Conservation (phyloP, 2,797 vertebrate genomes). For the Rhincodon typus region DNA sequence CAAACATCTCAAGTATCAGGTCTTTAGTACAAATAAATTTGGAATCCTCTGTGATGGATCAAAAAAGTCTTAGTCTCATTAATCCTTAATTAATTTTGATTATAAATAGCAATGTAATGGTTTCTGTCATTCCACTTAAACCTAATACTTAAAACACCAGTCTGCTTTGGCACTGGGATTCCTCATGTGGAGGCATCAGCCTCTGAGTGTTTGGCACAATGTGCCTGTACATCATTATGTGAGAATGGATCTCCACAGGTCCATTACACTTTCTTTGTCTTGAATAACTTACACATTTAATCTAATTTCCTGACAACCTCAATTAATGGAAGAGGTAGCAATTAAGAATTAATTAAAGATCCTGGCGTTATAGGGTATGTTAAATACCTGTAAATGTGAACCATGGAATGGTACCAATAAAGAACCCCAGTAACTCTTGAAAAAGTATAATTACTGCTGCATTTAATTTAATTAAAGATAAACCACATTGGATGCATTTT, state of each 20-base stretch:
- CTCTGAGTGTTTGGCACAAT: constrained; percentile 37
- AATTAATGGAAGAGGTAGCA: constrained; percentile 38
- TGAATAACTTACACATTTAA: constrained; percentile 38
- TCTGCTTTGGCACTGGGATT: constrained; percentile 33
- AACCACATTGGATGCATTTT: constrained; percentile 14
- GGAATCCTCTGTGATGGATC: too few relatives aligned
- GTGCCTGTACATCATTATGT: constrained; percentile 38
- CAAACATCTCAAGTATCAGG: background rate
- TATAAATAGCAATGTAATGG: constrained; percentile 33
- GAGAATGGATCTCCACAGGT: constrained; percentile 37
- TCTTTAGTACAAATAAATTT: background rate
- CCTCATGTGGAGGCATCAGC: constrained; percentile 35
- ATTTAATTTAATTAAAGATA: constrained; percentile 34
- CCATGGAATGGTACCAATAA: constrained; percentile 36
- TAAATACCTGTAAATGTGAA: constrained; percentile 35
- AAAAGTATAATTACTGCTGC: constrained; percentile 34
- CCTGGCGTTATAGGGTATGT: constrained; percentile 36
- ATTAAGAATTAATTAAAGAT: constrained; percentile 38
- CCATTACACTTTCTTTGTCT: constrained; percentile 37
- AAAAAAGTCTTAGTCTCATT: background rate
- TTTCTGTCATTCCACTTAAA: constrained; percentile 31
- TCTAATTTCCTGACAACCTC: constrained; percentile 38
- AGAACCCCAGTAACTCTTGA: constrained; percentile 33
- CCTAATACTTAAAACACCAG: constrained; percentile 21
- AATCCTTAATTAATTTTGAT: constrained; percentile 37